Evolutionary conservation across 2,888 invertebrate species (phyloP).

Genomic region (Metellina segmentata): DNA sequence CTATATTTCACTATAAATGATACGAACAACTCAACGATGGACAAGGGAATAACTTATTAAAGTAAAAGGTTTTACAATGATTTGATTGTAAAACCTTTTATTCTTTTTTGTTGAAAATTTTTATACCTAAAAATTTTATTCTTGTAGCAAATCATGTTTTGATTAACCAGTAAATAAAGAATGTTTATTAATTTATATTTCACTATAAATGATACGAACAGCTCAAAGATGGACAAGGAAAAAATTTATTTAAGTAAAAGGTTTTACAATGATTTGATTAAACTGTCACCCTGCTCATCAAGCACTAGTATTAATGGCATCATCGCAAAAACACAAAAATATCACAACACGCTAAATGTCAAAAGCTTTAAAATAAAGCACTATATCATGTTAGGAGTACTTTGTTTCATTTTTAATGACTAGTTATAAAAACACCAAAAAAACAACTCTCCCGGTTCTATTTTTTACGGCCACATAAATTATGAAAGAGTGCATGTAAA

Average conservation of each 20-base stretch:
- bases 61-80: background rate
- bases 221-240: no score
- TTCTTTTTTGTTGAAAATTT: no score
- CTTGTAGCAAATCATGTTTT: no score
- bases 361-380: background rate
- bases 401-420: slow-evolving; percentile 1
- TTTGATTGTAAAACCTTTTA: no score
- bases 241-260: background rate
- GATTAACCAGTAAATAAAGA: no score
- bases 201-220: no score
- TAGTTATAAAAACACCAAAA: background rate
- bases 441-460: slow-evolving; percentile 9
- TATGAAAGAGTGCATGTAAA: slow-evolving; percentile 24
- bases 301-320: background rate
- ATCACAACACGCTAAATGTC: background rate
- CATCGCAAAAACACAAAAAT: background rate
- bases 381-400: slow-evolving; percentile 1
- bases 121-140: no score
- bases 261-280: background rate
- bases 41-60: background rate
- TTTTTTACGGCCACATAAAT: slow-evolving; percentile 25
- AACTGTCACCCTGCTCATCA: background rate
- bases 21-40: no score
- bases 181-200: no score
- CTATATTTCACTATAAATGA: no score